These are phyloP conservation scores for Vulpes vulpes DNA, from an alignment of 2,113 vertebrate species.

Conservation along the genomic window DNA sequence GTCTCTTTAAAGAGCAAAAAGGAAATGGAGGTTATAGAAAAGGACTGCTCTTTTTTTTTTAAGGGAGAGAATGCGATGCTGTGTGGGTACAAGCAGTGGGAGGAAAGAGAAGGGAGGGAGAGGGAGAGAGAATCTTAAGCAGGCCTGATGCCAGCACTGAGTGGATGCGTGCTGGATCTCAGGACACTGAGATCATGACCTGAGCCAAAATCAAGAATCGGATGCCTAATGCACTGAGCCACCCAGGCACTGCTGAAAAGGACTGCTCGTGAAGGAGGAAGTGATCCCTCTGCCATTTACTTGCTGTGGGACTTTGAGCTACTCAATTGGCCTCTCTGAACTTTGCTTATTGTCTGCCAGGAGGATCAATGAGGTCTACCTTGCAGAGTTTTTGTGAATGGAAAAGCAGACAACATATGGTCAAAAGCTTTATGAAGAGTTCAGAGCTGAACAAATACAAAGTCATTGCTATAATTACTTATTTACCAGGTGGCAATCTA, in stretches of 20 bases:
- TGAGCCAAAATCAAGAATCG: neutral
- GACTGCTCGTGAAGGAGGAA: neutral
- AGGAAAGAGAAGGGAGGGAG: too few relatives aligned
- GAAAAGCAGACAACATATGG: neutral
- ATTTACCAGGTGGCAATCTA: neutral
- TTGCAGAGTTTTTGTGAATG: neutral
- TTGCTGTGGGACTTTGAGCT: neutral
- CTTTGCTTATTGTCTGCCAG: neutral
- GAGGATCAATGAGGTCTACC: neutral
- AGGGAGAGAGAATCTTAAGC: neutral
- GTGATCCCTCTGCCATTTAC: neutral
- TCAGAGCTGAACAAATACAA: neutral
- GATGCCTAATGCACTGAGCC: neutral
- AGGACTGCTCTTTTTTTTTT: neutral
- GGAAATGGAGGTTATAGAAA: neutral
- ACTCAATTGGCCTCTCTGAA: neutral
- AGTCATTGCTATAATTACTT: neutral
- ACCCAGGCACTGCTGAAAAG: neutral
- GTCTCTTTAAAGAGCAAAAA: neutral
- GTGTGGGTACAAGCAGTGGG: neutral
- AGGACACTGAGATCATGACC: neutral
- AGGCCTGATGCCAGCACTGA: neutral
- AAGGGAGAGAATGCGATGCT: neutral
- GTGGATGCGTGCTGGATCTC: neutral
- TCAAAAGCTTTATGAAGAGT: neutral